Base-by-base conservation (phyloP, 35 echinoderm and acorn worm species). In the Hemicentrotus pulcherrimus region DNA sequence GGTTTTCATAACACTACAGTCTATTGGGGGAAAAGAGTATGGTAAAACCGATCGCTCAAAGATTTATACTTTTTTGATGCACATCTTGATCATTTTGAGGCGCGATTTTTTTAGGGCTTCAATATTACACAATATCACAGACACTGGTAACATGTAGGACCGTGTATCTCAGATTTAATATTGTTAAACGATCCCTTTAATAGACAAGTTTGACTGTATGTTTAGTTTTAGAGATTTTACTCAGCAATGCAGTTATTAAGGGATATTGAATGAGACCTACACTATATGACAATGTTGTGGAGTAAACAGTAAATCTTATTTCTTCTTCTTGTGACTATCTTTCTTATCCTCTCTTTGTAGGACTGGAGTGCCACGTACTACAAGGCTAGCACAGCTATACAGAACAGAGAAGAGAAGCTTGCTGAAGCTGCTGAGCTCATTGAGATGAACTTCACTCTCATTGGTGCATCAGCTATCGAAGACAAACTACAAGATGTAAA, bases 401-500 rank as follows among this genome's bases (percentile, higher is more conserved):
- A 99, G 94, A 96, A 99, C 87, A 96, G 98, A 58, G 98, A 99
- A 5, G 90, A 94, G 45, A 99, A 99, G 90, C 94, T 99, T 31
- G 98, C 97, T 8, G 98, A 99, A 28, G 98, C 97, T 6, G 98
- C 98, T n/a, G 98, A 98, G 93, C 94, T 99, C 14, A 98, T 99
- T 86, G 98, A 99, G 96, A 99, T 97, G 97, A 97, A 98, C 95
- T 98, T 99, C 52, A 97, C 94, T 65, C 94, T 99, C 32, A 97
- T 97, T 48, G 98, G 98, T 32, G 97, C 98, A 47, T 98, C 98
- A 30, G 97, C 97, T 31, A 98, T 98, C 59, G 98, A 99, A 95
- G 98, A 99, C 93, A 99, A 99, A 96, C 95, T 99, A 86, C 98
- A 99, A 86, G 95, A 97, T 96, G 98, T 99, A 94, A 96, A 97